Evolutionary conservation across 2,888 invertebrate species (phyloP), one percentile per base, ranked within the genome.

Genomic region (Catotricha subobsoleta): DNA sequence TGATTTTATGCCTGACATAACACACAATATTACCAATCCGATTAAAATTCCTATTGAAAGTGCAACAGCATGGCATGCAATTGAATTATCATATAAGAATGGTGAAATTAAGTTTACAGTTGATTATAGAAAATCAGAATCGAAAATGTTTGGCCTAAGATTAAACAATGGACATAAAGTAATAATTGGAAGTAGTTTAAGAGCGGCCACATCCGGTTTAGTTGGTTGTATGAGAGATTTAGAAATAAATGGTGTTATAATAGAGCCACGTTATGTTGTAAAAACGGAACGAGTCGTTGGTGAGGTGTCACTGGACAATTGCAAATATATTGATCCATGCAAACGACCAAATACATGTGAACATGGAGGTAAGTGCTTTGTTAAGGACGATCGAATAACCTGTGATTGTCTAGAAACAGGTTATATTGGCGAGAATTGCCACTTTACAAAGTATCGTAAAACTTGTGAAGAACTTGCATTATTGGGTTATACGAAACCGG

Each of bases 161-260:
- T 77, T 80, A 50, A 72, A 73, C 52, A 63, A 80, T 12, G 76
- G 74, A 51, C 73, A 78, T 54, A 74, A 73, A 57, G 72, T 80
- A 45, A 75, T 79, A 44, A 79, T 84, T 48, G 86, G 84, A 43
- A 84, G 83, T 53, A 84, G 86, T 34, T 68, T 80, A 15, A 75
- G 78, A 8, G 73, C 69, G 23, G 72, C 71, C 12, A 78, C 76
- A 50, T 62, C 71, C 55, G 88, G 91, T 4, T 67, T 92, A 41
- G 83, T 90, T 39, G 94, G 94, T 20, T 94, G 94, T 56, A 83
- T 92, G 72, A 72, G 87, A 47, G 83, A 88, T 53, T 79, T 92
- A 45, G 72, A 75, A 57, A 80, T 92, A 44, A 90, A 92, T 55
- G 79, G 79, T 10, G 69, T 75, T 45, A 66, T 75, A 39, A 74